Evolutionary conservation across 2,888 invertebrate species (phyloP), one percentile per base, ranked within the genome.

Genomic region (Papilio demoleus): DNA sequence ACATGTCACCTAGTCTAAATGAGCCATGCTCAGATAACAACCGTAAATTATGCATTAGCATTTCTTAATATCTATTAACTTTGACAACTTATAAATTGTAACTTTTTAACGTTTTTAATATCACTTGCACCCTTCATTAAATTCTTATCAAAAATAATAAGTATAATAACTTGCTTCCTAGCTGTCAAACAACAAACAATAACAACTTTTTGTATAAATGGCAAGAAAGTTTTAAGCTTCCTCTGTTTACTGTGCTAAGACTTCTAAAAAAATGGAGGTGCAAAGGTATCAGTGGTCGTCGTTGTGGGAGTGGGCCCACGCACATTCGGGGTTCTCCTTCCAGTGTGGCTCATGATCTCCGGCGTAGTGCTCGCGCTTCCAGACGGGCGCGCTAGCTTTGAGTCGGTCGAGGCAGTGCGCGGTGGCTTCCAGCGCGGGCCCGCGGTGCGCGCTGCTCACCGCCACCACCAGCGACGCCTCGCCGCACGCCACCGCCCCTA

Each of bases 351-450:
- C 88, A 24, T 60, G 68, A 4, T 94, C 87, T 63, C 93, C 93
- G 31, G 89, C 93, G 85, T 98, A 99, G 27, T 97, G 92, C 93
- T 99, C 99, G 85, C 98, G 98, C 88, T 99, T 99, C 98, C 99
- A 99, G 70, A 99, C 97, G 0, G 99, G 98, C 38, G 98, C 98
- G 31, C 93, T 94, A 67, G 95, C 94, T 85, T 99, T 99, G 0
- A 99, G 92, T 67, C 94, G 93, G 76, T 99, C 96, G 73, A 99
- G 97, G 75, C 97, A 96, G 89, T 93, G 96, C 62, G 96, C 93
- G 0, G 97, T 96, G 2, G 98, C 97, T 76, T 95, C 94, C 6
- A 99, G 91, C 0, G 98, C 96, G 67, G 96, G 97, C 61, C 93
- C 91, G 36, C 99, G 94, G 86, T 99, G 99, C 0, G 97, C 95